These are phyloP conservation scores for Diachasma alloeum DNA, from an alignment of 1,140 invertebrate species.

Conservation along the genomic window DNA sequence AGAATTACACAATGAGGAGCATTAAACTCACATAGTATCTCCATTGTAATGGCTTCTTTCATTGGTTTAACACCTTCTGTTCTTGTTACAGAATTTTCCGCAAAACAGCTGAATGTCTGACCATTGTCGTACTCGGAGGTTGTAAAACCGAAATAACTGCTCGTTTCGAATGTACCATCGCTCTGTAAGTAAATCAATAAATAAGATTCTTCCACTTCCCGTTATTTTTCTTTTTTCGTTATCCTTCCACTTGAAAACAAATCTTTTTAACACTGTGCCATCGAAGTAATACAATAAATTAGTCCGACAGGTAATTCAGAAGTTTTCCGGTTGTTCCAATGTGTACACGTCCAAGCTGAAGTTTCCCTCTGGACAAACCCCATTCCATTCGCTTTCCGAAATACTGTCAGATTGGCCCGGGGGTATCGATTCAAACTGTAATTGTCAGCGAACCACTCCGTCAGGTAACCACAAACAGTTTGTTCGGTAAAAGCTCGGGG, in stretches of 20 bases:
- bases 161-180: conserved; percentile 82
- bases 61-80: conserved; percentile 77
- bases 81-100: conserved; percentile 80
- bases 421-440: conserved; percentile 24
- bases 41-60: conserved; percentile 72
- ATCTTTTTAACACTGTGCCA: not conserved
- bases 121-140: conserved; percentile 85
- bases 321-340: not conserved
- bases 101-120: conserved; percentile 79
- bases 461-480: conserved; percentile 23
- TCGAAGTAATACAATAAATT: conserved; percentile 3
- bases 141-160: conserved; percentile 78
- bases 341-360: conserved; percentile 10
- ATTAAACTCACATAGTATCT: conserved; percentile 83
- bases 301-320: conserved; percentile 7
- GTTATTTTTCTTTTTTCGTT: not conserved
- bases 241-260: not conserved
- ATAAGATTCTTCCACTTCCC: not conserved
- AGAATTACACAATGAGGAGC: not conserved
- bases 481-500: conserved; percentile 6
- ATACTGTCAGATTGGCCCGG: conserved; percentile 17
- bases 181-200: conserved; percentile 58
- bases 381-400: not conserved
- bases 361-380: not conserved
- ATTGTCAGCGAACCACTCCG: conserved; percentile 20